A percentile compares a stretch with the other conserved stretches of the same genome.
Conservation (phyloP, 92 coral and sea anemone genomes). For the Muricea muricata region DNA sequence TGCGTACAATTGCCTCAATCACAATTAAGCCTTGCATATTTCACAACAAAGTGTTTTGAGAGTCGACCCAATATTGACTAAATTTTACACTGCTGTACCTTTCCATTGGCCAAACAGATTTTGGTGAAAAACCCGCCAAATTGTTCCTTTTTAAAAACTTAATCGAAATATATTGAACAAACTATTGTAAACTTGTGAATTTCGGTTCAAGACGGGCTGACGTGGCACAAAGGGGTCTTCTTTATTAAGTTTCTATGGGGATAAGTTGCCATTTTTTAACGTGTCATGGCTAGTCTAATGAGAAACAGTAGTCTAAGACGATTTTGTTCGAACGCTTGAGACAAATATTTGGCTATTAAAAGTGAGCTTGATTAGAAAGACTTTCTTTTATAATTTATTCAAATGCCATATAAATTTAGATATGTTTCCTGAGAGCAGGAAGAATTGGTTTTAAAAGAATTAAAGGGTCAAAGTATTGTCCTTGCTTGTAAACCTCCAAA, state of each 20-base stretch:
- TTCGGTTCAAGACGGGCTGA: background rate
- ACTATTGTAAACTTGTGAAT: background rate
- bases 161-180: background rate
- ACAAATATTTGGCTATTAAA: conserved; percentile 21
- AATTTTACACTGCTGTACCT: background rate
- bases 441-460: background rate
- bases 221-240: conserved; percentile 10
- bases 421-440: background rate
- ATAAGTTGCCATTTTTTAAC: background rate
- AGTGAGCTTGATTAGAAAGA: background rate
- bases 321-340: background rate
- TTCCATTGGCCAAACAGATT: background rate
- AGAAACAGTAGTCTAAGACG: background rate
- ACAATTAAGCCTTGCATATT: background rate
- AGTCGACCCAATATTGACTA: background rate
- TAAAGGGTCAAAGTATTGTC: too few species aligned
- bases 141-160: background rate
- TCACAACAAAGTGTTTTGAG: background rate
- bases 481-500: too few species aligned
- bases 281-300: background rate
- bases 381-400: background rate
- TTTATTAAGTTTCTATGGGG: background rate
- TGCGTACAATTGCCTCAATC: background rate
- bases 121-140: background rate
- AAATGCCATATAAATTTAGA: background rate